Evolutionary conservation across 1,140 invertebrate species (phyloP), one percentile per base, ranked within the genome.

Genomic region (Agrypnia vestita): DNA sequence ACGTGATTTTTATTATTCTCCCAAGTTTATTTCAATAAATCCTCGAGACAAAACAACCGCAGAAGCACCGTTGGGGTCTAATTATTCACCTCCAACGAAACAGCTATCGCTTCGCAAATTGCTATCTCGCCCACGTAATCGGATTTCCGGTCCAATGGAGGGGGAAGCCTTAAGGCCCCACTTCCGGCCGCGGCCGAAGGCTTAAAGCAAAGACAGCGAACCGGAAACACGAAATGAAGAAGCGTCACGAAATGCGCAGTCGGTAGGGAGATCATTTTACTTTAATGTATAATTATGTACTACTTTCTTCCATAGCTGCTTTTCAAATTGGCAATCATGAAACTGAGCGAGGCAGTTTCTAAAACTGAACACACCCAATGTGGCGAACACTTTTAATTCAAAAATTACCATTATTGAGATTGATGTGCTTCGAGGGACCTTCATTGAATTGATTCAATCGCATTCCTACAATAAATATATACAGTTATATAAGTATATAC

Each of bases 51-150:
- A 25, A 69, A 69, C 69, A 51, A 55, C 69, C 64, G 13, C 64
- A 47, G 44, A 12, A 55, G 10, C 73, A 55, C 53, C 55, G 12
- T 25, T 9, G 73, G 53, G 43, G 43, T 59, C 55, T 75, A 75
- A 75, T 75, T 75, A 75, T 75, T 75, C 73, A 75, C 53, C 73
- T 75, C 73, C 73, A 19, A 46, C 73, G 17, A 61, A 56, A 61
- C 73, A 75, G 73, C 73, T 53, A 73, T 73, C 69, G 80, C 72
- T 61, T 73, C 69, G 35, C 76, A 78, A 81, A 78, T 81, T 81
- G 80, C 80, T 78, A 78, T 78, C 76, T 74, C 71, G 76, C 80
- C 76, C 62, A 78, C 71, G 76, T 81, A 81, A 81, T 81, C 80
- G 76, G 76, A 81, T 81, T 81, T 81, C 76, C 80, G 61, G 80